phyloP scores from a whole-genome alignment of 2,888 invertebrate species.

The Eupeodes latifasciatus region DNA sequence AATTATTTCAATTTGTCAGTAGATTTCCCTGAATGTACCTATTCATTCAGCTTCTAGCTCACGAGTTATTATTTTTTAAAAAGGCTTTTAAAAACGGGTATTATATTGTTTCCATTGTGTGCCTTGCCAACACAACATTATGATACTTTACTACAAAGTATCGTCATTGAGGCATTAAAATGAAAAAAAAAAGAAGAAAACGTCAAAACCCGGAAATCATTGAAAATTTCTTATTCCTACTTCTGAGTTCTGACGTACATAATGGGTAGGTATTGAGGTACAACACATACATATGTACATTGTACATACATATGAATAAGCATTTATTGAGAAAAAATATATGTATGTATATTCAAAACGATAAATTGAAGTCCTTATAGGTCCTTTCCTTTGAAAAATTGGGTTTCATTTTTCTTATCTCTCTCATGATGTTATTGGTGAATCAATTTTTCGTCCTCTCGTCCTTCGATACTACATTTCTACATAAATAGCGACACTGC shows the following conservation, averaged over 20 bases:
- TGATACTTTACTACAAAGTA: too few species aligned
- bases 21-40: too few species aligned
- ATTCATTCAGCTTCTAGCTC: too few species aligned
- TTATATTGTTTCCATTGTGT: too few species aligned
- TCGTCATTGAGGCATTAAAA: too few species aligned
- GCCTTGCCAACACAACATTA: too few species aligned
- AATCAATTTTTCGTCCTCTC: constrained; percentile 42
- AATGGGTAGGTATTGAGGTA: too few species aligned
- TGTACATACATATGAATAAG: constrained; percentile 1
- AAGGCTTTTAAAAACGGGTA: too few species aligned
- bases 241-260: background rate
- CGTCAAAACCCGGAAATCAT: background rate
- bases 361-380: constrained; percentile 44
- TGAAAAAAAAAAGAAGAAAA: too few species aligned
- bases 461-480: constrained; percentile 63
- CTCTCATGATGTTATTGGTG: constrained; percentile 32
- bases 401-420: constrained; percentile 41
- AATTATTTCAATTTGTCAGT: too few species aligned
- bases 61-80: too few species aligned
- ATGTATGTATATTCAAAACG: constrained; percentile 22
- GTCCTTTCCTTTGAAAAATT: constrained; percentile 56
- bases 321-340: background rate
- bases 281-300: too few species aligned
- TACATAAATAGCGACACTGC: constrained; percentile 62
- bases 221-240: background rate